Conservation (phyloP, 1,140 invertebrate species). For the Pogonognathellus flavescens region DNA sequence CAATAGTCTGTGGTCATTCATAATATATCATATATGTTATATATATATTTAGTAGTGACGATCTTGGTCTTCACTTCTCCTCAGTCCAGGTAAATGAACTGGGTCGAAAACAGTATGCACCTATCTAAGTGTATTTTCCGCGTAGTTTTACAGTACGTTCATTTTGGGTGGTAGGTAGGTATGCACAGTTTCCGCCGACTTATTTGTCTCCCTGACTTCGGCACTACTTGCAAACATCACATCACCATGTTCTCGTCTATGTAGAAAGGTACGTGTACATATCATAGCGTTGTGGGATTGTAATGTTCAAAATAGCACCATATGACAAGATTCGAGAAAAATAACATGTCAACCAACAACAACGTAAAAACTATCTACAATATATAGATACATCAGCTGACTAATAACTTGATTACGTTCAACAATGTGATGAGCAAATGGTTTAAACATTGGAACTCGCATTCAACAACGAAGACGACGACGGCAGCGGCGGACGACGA, state of each 20-base stretch:
- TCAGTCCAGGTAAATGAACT: background rate
- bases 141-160: background rate
- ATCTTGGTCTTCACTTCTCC: too few species aligned
- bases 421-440: constrained; percentile 46
- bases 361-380: constrained; percentile 2
- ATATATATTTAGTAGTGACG: too few species aligned
- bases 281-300: constrained; percentile 44
- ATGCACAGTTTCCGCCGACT: background rate
- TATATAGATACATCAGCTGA: constrained; percentile 36
- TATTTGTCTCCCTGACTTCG: constrained; percentile 17
- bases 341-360: constrained; percentile 28
- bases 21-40: too few species aligned
- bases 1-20: background rate
- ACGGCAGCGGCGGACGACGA: constrained; percentile 20
- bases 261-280: constrained; percentile 49
- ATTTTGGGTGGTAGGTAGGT: background rate
- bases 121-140: background rate
- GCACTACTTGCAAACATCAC: constrained; percentile 36
- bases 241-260: constrained; percentile 25
- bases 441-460: constrained; percentile 42
- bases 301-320: constrained; percentile 49
- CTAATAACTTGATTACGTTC: constrained; percentile 42
- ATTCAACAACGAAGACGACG: constrained; percentile 15
- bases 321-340: constrained; percentile 47
- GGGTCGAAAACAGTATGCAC: background rate